Evolutionary conservation across 1,140 invertebrate species (phyloP).

Genomic region (Drosophila parabipectinata): DNA sequence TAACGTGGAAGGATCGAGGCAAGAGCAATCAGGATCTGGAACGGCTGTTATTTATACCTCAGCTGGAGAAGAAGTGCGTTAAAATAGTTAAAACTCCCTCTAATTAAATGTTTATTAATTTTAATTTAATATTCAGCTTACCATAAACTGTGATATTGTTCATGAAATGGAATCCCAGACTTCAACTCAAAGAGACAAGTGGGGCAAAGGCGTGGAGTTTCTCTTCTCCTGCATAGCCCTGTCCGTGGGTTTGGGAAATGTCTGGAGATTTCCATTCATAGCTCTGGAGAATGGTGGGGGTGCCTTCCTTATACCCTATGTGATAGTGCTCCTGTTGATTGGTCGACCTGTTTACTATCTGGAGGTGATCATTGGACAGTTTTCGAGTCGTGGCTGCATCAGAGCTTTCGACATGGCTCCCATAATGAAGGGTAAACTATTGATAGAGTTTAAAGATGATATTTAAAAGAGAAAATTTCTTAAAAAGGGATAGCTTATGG

Average conservation of each 20-base stretch:
- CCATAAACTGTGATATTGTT: constrained; percentile 17
- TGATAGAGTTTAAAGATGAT: background rate
- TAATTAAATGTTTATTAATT: background rate
- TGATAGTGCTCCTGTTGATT: constrained; percentile 90
- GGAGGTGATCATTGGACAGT: constrained; percentile 91
- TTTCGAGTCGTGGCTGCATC: constrained; percentile 88
- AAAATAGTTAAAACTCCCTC: background rate
- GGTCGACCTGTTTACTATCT: constrained; percentile 94
- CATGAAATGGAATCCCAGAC: constrained; percentile 11
- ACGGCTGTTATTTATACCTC: constrained; percentile 41
- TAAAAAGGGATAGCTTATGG: constrained; percentile 88
- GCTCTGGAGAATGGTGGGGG: constrained; percentile 91
- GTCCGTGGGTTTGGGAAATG: constrained; percentile 93
- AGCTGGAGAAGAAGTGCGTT: constrained; percentile 28
- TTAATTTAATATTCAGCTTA: constrained; percentile 6
- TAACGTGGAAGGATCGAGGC: constrained; percentile 12
- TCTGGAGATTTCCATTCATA: constrained; percentile 92
- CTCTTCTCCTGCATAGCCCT: constrained; percentile 92
- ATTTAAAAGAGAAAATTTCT: background rate
- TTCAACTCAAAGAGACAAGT: constrained; percentile 76
- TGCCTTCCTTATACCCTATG: constrained; percentile 91
- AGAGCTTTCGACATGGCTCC: constrained; percentile 85
- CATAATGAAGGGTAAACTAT: constrained; percentile 85
- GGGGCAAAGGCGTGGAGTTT: constrained; percentile 92
- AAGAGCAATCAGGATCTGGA: background rate